Conservation (phyloP, 2,797 vertebrate genomes). For the Cynodonichthys magdalenae region DNA sequence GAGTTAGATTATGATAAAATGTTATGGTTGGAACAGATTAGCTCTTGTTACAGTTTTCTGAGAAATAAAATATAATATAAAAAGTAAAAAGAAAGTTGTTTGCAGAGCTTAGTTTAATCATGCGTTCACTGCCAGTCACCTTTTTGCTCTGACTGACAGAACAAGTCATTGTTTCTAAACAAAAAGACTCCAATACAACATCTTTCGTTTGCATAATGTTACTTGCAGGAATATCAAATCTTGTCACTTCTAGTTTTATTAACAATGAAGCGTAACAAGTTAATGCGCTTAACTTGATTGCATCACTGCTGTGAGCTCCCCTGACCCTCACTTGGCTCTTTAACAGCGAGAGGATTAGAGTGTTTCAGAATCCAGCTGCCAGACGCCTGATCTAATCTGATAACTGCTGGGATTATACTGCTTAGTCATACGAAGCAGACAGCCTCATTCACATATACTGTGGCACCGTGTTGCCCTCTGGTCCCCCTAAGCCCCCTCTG, state of each 20-base stretch:
- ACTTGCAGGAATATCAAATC: constrained; percentile 4
- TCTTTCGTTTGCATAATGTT: constrained; percentile 5
- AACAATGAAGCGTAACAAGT: constrained; percentile 41
- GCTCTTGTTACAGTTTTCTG: too few relatives aligned
- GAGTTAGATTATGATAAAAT: too few relatives aligned
- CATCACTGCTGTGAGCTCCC: constrained; percentile 30
- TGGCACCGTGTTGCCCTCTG: constrained; percentile 4
- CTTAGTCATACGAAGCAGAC: constrained; percentile 25
- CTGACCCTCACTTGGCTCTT: constrained; percentile 45
- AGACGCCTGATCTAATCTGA: constrained; percentile 63
- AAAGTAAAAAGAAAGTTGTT: not conserved
- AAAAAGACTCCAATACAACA: constrained; percentile 16
- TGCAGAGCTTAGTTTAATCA: constrained; percentile 38
- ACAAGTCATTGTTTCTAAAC: constrained; percentile 26
- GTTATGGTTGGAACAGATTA: too few relatives aligned
- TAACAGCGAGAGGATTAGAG: constrained; percentile 56
- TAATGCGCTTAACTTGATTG: constrained; percentile 61
- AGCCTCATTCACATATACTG: constrained; percentile 33
- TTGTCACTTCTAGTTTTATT: constrained; percentile 16
- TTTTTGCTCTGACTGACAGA: constrained; percentile 16
- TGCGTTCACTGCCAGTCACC: constrained; percentile 34
- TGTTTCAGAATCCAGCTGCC: constrained; percentile 51
- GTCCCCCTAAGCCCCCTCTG: not conserved
- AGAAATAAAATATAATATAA: too few relatives aligned
- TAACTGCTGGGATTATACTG: constrained; percentile 67